These are phyloP conservation scores for Chauna torquata DNA, from an alignment of 2,113 vertebrate genomes.

Conservation along the genomic window DNA sequence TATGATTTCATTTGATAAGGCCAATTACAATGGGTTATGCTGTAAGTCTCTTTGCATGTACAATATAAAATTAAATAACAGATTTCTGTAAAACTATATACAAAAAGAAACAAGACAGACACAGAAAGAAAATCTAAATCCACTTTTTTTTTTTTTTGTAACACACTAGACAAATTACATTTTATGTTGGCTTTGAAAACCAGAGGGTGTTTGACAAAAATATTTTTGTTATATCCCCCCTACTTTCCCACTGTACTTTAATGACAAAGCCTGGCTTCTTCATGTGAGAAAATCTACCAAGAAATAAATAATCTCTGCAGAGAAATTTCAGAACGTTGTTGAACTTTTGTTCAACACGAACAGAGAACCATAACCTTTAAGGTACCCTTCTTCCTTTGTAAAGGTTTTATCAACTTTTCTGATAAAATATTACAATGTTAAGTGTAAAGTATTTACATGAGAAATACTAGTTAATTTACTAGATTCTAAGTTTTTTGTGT, in stretches of 20 bases:
- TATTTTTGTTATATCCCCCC: slow-evolving; percentile 1
- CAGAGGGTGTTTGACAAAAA: background rate
- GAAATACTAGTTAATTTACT: background rate
- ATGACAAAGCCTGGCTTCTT: slow-evolving; percentile 9
- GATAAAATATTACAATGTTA: background rate
- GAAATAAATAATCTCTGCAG: background rate
- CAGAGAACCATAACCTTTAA: background rate
- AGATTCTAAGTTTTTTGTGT: background rate
- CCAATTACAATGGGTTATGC: slow-evolving; percentile 22
- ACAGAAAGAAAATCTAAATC: slow-evolving; percentile 22
- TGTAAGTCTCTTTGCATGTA: slow-evolving; percentile 44
- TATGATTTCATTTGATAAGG: slow-evolving; percentile 48
- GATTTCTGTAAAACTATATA: slow-evolving; percentile 32
- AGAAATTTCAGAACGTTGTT: background rate
- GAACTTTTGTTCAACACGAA: background rate
- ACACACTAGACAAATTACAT: background rate
- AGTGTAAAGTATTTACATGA: background rate
- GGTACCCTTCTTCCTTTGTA: background rate
- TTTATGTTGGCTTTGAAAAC: slow-evolving; percentile 36
- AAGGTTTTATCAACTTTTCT: background rate
- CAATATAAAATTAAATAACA: slow-evolving; percentile 46
- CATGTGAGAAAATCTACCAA: background rate
- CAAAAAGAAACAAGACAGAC: slow-evolving; percentile 51
- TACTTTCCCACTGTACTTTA: slow-evolving; percentile 1
- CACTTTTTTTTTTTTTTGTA: background rate